Evolutionary conservation across 2,113 vertebrate genomes (phyloP).

Genomic region (Paralichthys olivaceus): DNA sequence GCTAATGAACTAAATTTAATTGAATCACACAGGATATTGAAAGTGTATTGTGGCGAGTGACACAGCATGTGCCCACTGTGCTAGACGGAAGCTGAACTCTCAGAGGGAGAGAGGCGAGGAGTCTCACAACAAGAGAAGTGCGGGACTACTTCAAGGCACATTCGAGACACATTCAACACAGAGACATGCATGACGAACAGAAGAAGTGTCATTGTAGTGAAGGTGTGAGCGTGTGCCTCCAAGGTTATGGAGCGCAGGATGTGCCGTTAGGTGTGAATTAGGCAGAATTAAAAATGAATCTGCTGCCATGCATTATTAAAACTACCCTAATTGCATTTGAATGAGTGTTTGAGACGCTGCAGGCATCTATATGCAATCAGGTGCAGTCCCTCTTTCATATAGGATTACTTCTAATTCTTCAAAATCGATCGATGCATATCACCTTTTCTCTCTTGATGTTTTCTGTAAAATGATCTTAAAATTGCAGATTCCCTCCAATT

Average conservation of each 20-base stretch:
- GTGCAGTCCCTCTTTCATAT: not conserved
- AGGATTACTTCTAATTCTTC: not conserved
- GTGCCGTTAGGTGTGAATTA: slow-evolving; percentile 56
- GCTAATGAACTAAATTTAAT: slow-evolving; percentile 70
- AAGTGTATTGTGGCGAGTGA: slow-evolving; percentile 24
- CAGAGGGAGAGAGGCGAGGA: not conserved
- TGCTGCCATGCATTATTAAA: slow-evolving; percentile 63
- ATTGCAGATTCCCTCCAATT: slow-evolving; percentile 6
- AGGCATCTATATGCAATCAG: not conserved
- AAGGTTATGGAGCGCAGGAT: slow-evolving; percentile 40
- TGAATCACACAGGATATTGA: slow-evolving; percentile 52
- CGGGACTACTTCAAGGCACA: slow-evolving; percentile 9
- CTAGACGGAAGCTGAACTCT: slow-evolving; percentile 9
- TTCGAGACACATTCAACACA: not conserved
- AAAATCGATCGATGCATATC: not conserved
- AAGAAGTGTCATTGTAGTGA: not conserved
- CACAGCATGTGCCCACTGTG: slow-evolving; percentile 31
- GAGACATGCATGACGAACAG: not conserved
- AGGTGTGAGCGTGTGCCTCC: slow-evolving; percentile 2
- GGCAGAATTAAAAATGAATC: slow-evolving; percentile 54
- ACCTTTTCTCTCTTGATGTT: not conserved
- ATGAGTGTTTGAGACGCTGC: slow-evolving; percentile 38
- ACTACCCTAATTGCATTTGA: slow-evolving; percentile 63
- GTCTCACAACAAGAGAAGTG: not conserved
- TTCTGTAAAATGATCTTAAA: not conserved